Conservation (phyloP, 2,113 vertebrate species). For the Montifringilla adamsi region DNA sequence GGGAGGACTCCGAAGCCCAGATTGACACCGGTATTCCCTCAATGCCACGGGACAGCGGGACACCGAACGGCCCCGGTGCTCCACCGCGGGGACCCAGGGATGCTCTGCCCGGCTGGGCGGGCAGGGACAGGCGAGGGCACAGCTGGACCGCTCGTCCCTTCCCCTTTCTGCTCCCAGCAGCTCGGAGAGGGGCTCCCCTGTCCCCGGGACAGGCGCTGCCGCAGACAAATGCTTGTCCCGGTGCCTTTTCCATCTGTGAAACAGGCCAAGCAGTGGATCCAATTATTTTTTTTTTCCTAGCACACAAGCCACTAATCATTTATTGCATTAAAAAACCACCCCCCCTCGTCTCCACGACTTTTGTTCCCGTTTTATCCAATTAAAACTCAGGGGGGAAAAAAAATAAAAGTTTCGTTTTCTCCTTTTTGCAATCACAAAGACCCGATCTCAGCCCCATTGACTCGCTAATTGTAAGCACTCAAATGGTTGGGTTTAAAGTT, state of each 20-base stretch:
- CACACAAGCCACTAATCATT: constrained; percentile 11
- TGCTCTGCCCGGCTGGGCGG: background rate
- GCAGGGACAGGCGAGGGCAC: background rate
- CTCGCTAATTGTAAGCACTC: constrained; percentile 56
- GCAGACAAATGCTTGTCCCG: background rate
- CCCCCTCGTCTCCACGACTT: background rate
- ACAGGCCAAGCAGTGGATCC: constrained; percentile 11
- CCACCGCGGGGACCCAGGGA: background rate
- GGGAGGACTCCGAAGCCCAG: background rate
- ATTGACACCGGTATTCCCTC: rapidly evolving
- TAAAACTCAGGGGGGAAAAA: background rate
- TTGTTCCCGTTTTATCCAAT: constrained; percentile 15
- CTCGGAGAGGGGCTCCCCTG: background rate
- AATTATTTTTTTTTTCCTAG: constrained; percentile 28
- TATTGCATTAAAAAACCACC: background rate
- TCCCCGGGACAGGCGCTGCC: background rate
- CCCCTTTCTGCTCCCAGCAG: background rate
- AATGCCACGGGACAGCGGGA: rapidly evolving
- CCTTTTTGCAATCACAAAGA: constrained; percentile 1
- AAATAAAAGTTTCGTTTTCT: background rate
- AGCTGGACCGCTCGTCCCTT: background rate
- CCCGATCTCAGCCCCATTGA: background rate
- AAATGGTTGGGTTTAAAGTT: constrained; percentile 55
- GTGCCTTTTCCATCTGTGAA: constrained; percentile 39
- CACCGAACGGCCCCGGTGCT: rapidly evolving